Evolutionary conservation across 2,797 vertebrate genomes (phyloP).

Genomic region (Dryobates pubescens): DNA sequence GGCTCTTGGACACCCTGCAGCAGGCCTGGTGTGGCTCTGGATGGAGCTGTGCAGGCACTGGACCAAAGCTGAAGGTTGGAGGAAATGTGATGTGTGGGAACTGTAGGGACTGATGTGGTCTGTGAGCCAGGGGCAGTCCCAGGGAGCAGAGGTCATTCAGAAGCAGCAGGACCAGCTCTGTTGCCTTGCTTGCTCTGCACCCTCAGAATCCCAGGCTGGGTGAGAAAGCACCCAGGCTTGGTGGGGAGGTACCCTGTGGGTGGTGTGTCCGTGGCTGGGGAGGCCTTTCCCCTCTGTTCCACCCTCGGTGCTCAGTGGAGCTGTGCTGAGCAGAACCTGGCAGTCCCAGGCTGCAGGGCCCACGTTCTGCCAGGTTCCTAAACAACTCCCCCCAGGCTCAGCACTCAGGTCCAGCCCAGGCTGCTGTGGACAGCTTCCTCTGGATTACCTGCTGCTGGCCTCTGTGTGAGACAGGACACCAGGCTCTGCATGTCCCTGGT

Average conservation of each 20-base stretch:
- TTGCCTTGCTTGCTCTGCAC: neutral
- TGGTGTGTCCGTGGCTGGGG: fast-evolving
- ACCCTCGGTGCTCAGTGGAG: neutral
- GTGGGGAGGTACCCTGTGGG: fast-evolving
- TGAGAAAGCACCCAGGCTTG: neutral
- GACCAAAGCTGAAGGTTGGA: neutral
- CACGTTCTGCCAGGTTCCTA: neutral
- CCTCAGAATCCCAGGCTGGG: neutral
- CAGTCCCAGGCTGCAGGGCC: neutral
- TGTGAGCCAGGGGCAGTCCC: neutral
- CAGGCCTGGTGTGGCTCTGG: neutral
- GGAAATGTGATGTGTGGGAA: neutral
- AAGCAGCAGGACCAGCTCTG: neutral
- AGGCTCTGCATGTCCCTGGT: neutral
- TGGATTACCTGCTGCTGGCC: neutral
- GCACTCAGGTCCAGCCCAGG: neutral
- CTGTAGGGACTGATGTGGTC: neutral
- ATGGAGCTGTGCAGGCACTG: neutral
- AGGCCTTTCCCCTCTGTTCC: neutral
- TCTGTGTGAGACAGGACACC: fast-evolving
- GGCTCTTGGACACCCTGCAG: fast-evolving
- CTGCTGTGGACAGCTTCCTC: neutral
- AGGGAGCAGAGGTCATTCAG: neutral
- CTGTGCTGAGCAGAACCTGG: neutral
- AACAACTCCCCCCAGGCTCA: fast-evolving